phyloP scores from a whole-genome alignment of 2,797 vertebrate species.

The Geotrypetes seraphini region DNA sequence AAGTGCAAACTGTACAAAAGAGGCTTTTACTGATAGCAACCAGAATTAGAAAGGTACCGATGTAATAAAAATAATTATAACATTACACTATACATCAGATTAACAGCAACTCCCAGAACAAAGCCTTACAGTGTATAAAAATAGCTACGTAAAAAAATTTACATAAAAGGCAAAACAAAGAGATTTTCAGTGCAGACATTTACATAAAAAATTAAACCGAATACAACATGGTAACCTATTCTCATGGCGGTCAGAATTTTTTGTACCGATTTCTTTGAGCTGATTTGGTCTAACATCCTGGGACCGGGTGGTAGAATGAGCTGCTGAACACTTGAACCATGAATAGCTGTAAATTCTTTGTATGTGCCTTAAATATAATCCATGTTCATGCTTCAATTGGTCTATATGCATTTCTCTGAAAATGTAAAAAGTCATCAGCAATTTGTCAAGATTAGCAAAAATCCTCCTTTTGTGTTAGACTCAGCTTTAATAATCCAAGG shows the following conservation, averaged over 20 bases:
- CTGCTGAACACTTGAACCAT: constrained; percentile 61
- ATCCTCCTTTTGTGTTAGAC: too few relatives aligned
- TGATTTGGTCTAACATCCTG: constrained; percentile 57
- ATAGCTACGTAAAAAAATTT: constrained; percentile 80
- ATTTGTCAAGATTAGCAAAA: too few relatives aligned
- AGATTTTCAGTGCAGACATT: constrained; percentile 73
- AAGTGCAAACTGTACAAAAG: constrained; percentile 34
- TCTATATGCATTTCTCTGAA: constrained; percentile 53
- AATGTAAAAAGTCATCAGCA: constrained; percentile 39
- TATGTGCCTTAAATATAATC: constrained; percentile 69
- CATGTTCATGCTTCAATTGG: constrained; percentile 66
- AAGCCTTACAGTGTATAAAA: constrained; percentile 79
- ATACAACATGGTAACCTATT: constrained; percentile 64
- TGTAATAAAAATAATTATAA: constrained; percentile 56
- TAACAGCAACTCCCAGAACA: constrained; percentile 70
- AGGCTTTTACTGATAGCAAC: constrained; percentile 51
- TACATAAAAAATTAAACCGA: constrained; percentile 60
- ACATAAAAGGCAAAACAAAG: constrained; percentile 72
- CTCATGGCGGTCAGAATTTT: constrained; percentile 55
- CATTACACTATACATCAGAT: constrained; percentile 62
- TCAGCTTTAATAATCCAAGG: too few relatives aligned
- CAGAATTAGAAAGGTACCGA: constrained; percentile 62
- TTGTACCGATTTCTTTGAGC: constrained; percentile 48
- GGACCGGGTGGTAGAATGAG: constrained; percentile 59
- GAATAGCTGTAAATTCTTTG: constrained; percentile 61